Percentiles rank a stretch among this genome's conserved stretches.
Evolutionary conservation across 2,797 vertebrate genomes (phyloP).

Genomic region (Megaceryle alcyon): DNA sequence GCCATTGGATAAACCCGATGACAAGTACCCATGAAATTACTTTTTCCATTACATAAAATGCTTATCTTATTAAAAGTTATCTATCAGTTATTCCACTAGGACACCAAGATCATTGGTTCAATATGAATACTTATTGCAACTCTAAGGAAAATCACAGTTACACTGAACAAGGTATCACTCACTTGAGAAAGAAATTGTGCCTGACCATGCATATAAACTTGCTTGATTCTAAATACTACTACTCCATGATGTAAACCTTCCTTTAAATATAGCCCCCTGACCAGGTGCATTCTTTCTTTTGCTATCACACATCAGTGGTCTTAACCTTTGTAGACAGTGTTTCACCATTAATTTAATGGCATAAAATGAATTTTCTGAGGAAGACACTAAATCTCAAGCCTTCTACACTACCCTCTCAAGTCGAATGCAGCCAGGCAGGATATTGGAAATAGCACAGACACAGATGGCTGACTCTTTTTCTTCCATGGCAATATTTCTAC

Average conservation of each 20-base stretch:
- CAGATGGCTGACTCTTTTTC: neutral
- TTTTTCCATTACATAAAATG: neutral
- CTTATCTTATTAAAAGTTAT: neutral
- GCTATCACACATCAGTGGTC: neutral
- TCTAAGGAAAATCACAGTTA: neutral
- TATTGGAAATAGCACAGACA: neutral
- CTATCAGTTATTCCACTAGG: neutral
- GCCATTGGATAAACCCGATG: neutral
- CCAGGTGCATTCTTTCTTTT: neutral
- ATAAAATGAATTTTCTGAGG: neutral
- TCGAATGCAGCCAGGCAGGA: neutral
- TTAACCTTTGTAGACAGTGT: neutral
- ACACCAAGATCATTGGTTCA: neutral
- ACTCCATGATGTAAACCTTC: neutral
- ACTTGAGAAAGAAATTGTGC: slow-evolving; percentile 3
- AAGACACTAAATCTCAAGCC: neutral
- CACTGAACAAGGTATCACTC: neutral
- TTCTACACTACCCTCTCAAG: neutral
- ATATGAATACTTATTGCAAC: neutral
- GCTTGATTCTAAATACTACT: neutral
- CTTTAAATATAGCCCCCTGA: neutral
- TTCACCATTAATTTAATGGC: neutral
- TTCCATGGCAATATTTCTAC: neutral
- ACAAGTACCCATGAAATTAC: neutral
- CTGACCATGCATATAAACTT: slow-evolving; percentile 40